Percentiles rank a stretch among this genome's conserved stretches.
phyloP scores from a whole-genome alignment of 2,113 vertebrate species.

The Hylia prasina region DNA sequence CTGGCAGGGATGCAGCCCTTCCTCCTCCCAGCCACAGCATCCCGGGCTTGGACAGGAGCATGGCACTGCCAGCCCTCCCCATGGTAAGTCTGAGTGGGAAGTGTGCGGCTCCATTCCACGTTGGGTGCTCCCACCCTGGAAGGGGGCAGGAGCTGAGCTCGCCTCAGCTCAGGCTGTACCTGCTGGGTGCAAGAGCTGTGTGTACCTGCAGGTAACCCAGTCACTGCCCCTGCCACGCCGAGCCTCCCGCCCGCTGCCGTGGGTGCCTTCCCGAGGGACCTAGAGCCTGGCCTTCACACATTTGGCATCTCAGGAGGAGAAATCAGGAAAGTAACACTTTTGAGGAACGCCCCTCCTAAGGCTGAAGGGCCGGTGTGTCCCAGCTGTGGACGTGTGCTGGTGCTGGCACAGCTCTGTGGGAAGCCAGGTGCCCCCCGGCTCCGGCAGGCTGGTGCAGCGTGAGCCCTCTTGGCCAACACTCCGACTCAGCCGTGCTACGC shows the following conservation, averaged over 20 bases:
- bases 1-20: not conserved
- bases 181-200: not conserved
- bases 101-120: rapidly evolving
- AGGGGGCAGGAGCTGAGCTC: not conserved
- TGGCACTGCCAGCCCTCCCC: not conserved
- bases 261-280: not conserved
- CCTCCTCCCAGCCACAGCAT: not conserved
- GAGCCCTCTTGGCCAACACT: not conserved
- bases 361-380: not conserved
- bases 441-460: not conserved
- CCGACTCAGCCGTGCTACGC: rapidly evolving
- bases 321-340: not conserved
- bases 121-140: rapidly evolving
- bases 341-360: not conserved
- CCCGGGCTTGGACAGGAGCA: rapidly evolving
- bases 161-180: rapidly evolving
- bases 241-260: not conserved
- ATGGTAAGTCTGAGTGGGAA: not conserved
- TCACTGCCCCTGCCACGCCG: rapidly evolving
- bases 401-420: not conserved
- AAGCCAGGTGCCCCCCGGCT: rapidly evolving
- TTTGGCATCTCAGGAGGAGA: rapidly evolving
- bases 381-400: not conserved
- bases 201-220: rapidly evolving
- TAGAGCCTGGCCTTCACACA: not conserved